These are phyloP conservation scores for Thymallus thymallus DNA, from an alignment of 2,113 vertebrate genomes.

Conservation along the genomic window DNA sequence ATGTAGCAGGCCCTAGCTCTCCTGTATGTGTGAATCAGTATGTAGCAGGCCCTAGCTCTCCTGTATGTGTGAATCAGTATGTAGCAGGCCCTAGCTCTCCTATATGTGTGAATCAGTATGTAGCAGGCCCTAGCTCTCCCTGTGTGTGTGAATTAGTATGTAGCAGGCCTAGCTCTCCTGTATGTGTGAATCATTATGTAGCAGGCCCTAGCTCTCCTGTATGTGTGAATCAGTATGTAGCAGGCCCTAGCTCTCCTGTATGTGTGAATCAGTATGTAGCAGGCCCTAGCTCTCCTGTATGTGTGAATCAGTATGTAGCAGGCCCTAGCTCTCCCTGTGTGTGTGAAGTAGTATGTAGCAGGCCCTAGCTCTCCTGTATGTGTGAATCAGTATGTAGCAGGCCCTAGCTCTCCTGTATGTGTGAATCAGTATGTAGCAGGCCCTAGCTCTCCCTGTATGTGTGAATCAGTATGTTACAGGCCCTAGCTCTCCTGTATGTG, in stretches of 20 bases:
- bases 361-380: not conserved
- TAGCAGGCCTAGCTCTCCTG: constrained; percentile 28
- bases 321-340: not conserved
- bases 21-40: constrained; percentile 22
- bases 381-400: constrained; percentile 43
- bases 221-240: constrained; percentile 36
- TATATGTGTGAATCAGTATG: constrained; percentile 30
- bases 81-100: constrained; percentile 33
- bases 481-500: not conserved
- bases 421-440: constrained; percentile 43
- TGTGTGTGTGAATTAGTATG: constrained; percentile 31
- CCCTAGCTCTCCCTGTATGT: not conserved
- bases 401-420: not conserved
- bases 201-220: constrained; percentile 25
- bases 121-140: constrained; percentile 30
- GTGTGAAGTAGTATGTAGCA: constrained; percentile 44
- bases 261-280: constrained; percentile 38
- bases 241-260: constrained; percentile 22
- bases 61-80: constrained; percentile 22
- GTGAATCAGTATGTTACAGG: constrained; percentile 42
- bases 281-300: constrained; percentile 17
- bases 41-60: constrained; percentile 33
- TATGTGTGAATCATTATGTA: constrained; percentile 34
- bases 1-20: constrained; percentile 34
- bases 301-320: constrained; percentile 44